Evolutionary conservation across 2,888 invertebrate genomes (phyloP).

Genomic region (Margaritifera margaritifera): DNA sequence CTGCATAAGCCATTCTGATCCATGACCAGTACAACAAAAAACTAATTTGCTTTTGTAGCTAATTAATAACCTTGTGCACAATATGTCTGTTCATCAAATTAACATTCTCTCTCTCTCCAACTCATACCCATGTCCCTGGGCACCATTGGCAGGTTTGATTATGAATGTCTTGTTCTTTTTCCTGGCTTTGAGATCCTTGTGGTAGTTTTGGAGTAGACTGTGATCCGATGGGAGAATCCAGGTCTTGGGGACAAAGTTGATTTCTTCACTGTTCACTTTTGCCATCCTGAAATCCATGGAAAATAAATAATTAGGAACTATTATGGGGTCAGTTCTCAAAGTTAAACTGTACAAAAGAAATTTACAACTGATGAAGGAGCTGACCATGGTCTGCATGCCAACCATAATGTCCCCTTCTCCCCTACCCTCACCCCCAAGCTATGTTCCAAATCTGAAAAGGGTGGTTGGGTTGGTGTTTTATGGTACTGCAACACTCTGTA

Average conservation of each 20-base stretch:
- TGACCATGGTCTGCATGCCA: no score
- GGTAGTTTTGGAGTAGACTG: conserved; percentile 63
- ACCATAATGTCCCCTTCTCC: background rate
- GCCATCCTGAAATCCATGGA: conserved; percentile 59
- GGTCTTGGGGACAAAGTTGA: conserved; percentile 70
- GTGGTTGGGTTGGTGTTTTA: no score
- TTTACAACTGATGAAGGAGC: no score
- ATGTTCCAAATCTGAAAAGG: no score
- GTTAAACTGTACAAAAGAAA: background rate
- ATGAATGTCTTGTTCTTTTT: conserved; percentile 70
- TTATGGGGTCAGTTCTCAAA: background rate
- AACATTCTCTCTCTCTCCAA: no score
- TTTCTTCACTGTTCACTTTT: conserved; percentile 70
- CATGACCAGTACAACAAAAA: no score
- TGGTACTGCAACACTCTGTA: no score
- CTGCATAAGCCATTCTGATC: no score
- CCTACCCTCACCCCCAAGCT: no score
- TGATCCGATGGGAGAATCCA: conserved; percentile 72
- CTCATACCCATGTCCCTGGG: conserved; percentile 72
- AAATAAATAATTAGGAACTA: background rate
- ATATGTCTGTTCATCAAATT: no score
- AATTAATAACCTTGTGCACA: no score
- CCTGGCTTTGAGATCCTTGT: conserved; percentile 66
- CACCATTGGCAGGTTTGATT: conserved; percentile 72
- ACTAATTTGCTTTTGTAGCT: no score